Percentiles rank a stretch among this genome's conserved stretches.
phyloP scores from a whole-genome alignment of 1,140 invertebrate species.

The Lerema accius region DNA sequence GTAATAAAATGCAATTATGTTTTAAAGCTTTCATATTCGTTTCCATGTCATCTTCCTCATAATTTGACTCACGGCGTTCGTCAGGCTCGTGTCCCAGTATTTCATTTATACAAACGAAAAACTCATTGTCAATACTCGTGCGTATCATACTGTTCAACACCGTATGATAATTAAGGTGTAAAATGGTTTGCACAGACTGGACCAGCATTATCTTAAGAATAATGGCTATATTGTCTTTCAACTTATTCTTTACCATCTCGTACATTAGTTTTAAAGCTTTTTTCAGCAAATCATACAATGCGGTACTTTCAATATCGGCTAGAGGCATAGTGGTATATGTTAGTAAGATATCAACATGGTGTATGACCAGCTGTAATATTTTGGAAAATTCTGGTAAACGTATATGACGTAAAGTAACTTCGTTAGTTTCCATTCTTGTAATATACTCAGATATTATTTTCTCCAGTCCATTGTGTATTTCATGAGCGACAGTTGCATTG shows the following conservation, averaged over 20 bases:
- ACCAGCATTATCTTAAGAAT: constrained; percentile 50
- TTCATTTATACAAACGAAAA: constrained; percentile 58
- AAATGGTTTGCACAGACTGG: constrained; percentile 46
- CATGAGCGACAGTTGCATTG: constrained; percentile 3
- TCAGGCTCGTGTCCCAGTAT: constrained; percentile 39
- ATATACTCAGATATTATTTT: constrained; percentile 36
- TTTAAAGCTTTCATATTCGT: constrained; percentile 48
- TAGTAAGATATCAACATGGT: constrained; percentile 51
- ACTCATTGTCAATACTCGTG: constrained; percentile 47
- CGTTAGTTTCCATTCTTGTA: constrained; percentile 37
- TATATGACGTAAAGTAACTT: too few species aligned
- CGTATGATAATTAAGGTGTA: constrained; percentile 52
- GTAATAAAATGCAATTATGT: constrained; percentile 54
- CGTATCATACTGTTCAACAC: constrained; percentile 48
- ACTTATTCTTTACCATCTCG: constrained; percentile 33
- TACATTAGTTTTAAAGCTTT: constrained; percentile 47
- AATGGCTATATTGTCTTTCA: constrained; percentile 49
- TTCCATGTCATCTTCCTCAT: constrained; percentile 57
- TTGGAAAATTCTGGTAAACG: constrained; percentile 49
- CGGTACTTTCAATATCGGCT: constrained; percentile 34
- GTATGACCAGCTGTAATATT: constrained; percentile 45
- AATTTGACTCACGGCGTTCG: too few species aligned
- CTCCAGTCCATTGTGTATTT: constrained; percentile 47
- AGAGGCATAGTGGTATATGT: constrained; percentile 40
- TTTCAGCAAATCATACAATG: constrained; percentile 41